A percentile compares a stretch with the other conserved stretches of the same genome.
Conservation (phyloP, 2,797 vertebrate genomes). For the Vespertilio murinus region DNA sequence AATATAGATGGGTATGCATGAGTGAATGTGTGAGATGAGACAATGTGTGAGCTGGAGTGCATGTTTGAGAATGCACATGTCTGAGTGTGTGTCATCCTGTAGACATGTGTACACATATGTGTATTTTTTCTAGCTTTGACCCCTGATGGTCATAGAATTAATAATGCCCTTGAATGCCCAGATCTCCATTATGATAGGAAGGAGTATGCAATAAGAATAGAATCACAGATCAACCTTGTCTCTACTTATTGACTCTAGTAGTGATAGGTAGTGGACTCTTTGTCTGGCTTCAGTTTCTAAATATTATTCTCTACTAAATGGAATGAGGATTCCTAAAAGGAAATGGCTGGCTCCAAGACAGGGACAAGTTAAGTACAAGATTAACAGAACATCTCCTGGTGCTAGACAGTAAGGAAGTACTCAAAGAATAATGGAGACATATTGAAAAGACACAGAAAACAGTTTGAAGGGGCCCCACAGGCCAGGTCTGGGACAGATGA, state of each 20-base stretch:
- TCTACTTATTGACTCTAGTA: not conserved
- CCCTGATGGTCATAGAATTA: not conserved
- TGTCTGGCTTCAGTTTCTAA: not conserved
- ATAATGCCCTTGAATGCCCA: not conserved
- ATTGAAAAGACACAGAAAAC: not conserved
- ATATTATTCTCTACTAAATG: not conserved
- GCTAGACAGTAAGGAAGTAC: not conserved
- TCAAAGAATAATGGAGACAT: not conserved
- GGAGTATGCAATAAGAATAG: too few species aligned
- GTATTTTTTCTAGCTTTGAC: not conserved
- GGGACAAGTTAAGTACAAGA: not conserved
- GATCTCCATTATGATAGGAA: not conserved
- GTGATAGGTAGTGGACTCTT: not conserved
- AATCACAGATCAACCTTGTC: not conserved
- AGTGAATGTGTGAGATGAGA: not conserved
- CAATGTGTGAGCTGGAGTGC: not conserved
- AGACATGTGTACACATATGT: not conserved
- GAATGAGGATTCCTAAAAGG: not conserved
- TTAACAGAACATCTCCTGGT: not conserved
- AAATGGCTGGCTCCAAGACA: not conserved
- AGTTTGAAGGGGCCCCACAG: not conserved
- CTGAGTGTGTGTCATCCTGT: not conserved
- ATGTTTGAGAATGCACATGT: not conserved
- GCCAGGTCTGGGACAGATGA: not conserved
- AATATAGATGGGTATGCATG: not conserved